Percentiles rank a stretch among this genome's conserved stretches.
phyloP scores from a whole-genome alignment of 2,797 vertebrate species.

The Acropternis orthonyx region DNA sequence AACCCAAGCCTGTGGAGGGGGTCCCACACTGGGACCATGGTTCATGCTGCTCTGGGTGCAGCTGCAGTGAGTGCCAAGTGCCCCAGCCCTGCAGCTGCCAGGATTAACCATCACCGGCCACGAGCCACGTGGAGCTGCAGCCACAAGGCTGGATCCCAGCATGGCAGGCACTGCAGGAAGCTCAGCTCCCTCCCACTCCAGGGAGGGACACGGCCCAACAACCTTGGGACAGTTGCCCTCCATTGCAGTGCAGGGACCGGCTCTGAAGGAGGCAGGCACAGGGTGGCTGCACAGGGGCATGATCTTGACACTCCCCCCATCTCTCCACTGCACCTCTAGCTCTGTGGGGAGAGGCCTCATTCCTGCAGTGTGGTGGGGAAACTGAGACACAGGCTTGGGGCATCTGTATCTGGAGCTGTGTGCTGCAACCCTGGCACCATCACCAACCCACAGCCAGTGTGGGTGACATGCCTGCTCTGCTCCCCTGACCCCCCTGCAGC shows the following conservation, averaged over 20 bases:
- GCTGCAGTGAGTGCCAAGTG: neutral
- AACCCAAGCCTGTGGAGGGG: neutral
- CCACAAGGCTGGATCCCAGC: fast-evolving
- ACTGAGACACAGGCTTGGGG: neutral
- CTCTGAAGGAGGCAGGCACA: neutral
- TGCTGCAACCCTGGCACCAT: fast-evolving
- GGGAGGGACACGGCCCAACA: fast-evolving
- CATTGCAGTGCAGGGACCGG: fast-evolving
- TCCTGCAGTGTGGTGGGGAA: neutral
- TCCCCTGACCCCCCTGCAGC: fast-evolving
- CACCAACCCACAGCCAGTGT: fast-evolving
- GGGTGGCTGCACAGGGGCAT: no score
- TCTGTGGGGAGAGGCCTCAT: neutral
- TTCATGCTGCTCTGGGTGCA: fast-evolving
- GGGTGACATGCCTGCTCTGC: neutral
- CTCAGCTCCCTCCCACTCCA: fast-evolving
- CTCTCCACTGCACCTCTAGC: fast-evolving
- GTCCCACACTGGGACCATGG: fast-evolving
- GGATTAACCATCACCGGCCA: neutral
- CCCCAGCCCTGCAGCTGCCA: neutral
- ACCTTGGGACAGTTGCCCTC: neutral
- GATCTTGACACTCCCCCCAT: neutral
- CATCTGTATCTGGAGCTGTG: fast-evolving
- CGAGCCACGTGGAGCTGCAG: neutral
- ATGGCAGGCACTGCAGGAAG: neutral